Evolutionary conservation across 2,797 vertebrate genomes (phyloP).

Genomic region (Falco cherrug): DNA sequence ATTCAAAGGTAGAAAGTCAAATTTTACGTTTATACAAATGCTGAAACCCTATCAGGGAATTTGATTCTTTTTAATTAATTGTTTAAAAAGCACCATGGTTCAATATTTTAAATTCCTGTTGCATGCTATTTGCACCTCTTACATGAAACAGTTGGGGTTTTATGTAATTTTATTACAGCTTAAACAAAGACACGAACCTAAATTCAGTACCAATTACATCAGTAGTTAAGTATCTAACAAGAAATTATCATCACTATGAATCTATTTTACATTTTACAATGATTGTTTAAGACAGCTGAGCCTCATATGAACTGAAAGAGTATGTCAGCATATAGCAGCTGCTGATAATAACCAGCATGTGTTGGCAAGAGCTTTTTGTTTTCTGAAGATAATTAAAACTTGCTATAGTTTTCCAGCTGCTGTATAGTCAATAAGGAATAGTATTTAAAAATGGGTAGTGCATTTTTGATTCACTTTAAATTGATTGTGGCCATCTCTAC

Average conservation of each 20-base stretch:
- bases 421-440: constrained; percentile 53
- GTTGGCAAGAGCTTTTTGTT: constrained; percentile 67
- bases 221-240: constrained; percentile 67
- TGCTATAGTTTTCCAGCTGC: constrained; percentile 72
- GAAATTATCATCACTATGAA: constrained; percentile 68
- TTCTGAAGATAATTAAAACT: constrained; percentile 76
- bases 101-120: not conserved
- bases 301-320: constrained; percentile 57
- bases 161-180: not conserved
- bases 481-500: not conserved
- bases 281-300: constrained; percentile 75
- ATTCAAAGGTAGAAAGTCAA: not conserved
- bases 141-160: not conserved
- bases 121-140: not conserved
- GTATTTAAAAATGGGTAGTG: constrained; percentile 1
- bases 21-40: not conserved
- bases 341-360: constrained; percentile 67
- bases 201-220: constrained; percentile 46
- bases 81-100: not conserved
- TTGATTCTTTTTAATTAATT: not conserved
- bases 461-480: constrained; percentile 45
- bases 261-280: constrained; percentile 68
- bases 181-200: constrained; percentile 35
- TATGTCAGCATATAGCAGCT: constrained; percentile 68
- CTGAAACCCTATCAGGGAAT: not conserved